These are phyloP conservation scores for Oreochromis spilurus DNA, from an alignment of 2,113 vertebrate species.

Conservation along the genomic window DNA sequence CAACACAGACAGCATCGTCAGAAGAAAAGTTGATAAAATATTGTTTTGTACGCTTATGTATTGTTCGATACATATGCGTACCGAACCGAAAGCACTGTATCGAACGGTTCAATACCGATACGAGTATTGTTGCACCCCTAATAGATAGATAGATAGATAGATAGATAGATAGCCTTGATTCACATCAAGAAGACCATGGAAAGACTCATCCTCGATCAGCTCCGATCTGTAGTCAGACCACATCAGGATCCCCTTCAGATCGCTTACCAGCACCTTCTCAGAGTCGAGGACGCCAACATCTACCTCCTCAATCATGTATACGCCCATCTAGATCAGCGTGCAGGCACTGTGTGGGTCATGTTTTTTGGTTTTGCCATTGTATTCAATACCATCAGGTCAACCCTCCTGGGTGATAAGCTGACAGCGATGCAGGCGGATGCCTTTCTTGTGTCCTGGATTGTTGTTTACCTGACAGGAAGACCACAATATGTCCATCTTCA, in stretches of 20 bases:
- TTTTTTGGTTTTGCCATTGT: background rate
- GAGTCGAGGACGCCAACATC: background rate
- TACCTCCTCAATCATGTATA: background rate
- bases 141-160: background rate
- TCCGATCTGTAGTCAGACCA: background rate
- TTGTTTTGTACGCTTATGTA: too few species aligned
- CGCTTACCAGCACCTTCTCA: background rate
- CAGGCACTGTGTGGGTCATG: background rate
- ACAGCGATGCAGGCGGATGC: background rate
- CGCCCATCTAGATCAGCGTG: background rate
- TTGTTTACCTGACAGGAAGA: background rate
- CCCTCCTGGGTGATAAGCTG: background rate
- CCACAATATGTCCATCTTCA: rapidly evolving
- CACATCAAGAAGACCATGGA: background rate
- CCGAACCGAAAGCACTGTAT: too few species aligned
- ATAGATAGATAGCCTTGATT: background rate
- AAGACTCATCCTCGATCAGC: background rate
- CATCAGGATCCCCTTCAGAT: background rate
- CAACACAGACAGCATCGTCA: too few species aligned
- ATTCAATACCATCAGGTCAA: background rate
- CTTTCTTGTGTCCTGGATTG: background rate
- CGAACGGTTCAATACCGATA: too few species aligned
- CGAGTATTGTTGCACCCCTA: too few species aligned
- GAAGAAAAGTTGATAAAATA: too few species aligned
- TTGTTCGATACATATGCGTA: too few species aligned